Conservation (phyloP, 2,113 vertebrate genomes). For the Tapirus terrestris region DNA sequence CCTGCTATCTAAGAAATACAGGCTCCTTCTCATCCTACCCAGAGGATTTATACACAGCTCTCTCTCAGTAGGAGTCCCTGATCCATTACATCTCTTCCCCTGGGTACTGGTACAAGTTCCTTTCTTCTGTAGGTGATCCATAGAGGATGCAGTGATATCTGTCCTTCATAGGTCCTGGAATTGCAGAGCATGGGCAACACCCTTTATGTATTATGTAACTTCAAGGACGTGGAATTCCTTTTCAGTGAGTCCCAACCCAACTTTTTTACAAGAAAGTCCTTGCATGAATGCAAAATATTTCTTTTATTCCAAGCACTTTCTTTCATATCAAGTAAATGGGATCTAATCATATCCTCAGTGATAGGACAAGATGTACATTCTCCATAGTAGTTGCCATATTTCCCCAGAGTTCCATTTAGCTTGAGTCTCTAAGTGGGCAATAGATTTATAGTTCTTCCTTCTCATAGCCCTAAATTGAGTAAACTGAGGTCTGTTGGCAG, state of each 20-base stretch:
- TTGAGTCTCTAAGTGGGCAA: not conserved
- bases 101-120: not conserved
- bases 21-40: not conserved
- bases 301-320: not conserved
- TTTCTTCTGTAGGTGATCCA: not conserved
- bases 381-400: not conserved
- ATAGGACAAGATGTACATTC: not conserved
- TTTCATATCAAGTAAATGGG: not conserved
- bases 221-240: not conserved
- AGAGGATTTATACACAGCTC: not conserved
- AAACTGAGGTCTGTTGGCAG: not conserved
- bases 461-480: not conserved
- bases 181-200: not conserved
- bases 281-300: not conserved
- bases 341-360: not conserved
- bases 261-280: not conserved
- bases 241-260: not conserved
- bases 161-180: not conserved
- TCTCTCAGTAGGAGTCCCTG: not conserved
- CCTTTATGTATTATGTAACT: not conserved
- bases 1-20: not conserved
- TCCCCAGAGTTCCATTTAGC: not conserved
- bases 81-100: not conserved
- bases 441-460: not conserved
- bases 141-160: not conserved